Evolutionary conservation across 2,113 vertebrate genomes (phyloP).

Genomic region (Thryonomys swinderianus): DNA sequence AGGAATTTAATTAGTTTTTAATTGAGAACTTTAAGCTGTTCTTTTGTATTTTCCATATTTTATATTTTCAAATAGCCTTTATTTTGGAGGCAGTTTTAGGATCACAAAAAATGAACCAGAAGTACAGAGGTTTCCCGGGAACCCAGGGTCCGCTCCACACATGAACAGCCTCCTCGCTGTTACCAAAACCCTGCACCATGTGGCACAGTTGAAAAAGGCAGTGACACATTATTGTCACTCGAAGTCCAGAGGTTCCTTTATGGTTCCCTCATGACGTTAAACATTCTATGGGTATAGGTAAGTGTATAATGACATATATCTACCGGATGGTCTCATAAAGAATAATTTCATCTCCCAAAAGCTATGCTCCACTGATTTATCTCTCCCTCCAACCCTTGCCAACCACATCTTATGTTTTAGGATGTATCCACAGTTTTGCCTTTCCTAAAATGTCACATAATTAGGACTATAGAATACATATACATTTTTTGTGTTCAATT

Average conservation of each 20-base stretch:
- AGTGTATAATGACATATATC: background rate
- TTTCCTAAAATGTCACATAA: background rate
- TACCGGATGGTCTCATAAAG: no score
- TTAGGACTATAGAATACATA: background rate
- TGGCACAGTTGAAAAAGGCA: background rate
- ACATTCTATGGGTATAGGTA: background rate
- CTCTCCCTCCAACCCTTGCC: background rate
- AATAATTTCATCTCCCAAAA: background rate
- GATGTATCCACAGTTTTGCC: background rate
- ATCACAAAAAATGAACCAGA: background rate
- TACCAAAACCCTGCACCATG: background rate
- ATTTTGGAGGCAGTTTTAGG: background rate
- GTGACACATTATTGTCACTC: background rate
- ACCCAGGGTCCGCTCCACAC: background rate
- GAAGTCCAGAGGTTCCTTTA: background rate
- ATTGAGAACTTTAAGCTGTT: background rate
- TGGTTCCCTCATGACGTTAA: background rate
- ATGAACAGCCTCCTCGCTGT: background rate
- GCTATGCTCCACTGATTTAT: background rate
- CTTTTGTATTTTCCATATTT: background rate
- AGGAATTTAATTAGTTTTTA: background rate
- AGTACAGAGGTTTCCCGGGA: background rate
- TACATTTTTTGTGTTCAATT: background rate
- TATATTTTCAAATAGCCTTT: background rate
- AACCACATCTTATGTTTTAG: background rate